Evolutionary conservation across 2,888 invertebrate genomes (phyloP).

Genomic region (Ceraclea dissimilis): DNA sequence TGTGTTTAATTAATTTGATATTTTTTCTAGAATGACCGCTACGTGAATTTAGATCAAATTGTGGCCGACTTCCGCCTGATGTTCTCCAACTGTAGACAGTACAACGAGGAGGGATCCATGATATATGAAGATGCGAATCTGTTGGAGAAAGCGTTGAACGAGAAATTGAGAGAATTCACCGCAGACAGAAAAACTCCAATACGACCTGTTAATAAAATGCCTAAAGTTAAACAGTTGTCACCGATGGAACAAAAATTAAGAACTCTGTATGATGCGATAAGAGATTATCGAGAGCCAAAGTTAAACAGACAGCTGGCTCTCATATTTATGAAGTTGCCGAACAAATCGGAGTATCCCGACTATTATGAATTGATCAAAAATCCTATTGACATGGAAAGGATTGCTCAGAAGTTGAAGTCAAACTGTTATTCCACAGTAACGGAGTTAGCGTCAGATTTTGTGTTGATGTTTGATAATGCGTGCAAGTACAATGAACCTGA

Average conservation of each 20-base stretch:
- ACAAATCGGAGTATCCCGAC: constrained; percentile 89
- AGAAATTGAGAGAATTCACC: constrained; percentile 66
- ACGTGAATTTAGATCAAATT: constrained; percentile 77
- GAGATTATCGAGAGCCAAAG: constrained; percentile 80
- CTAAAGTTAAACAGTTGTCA: constrained; percentile 42
- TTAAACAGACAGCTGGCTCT: constrained; percentile 82
- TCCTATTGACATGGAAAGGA: constrained; percentile 94
- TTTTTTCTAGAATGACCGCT: constrained; percentile 56
- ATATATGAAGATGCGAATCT: constrained; percentile 92
- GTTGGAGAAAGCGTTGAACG: constrained; percentile 76
- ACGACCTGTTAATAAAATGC: constrained; percentile 42
- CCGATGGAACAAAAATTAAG: constrained; percentile 70
- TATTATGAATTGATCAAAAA: constrained; percentile 96
- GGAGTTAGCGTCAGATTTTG: constrained; percentile 81
- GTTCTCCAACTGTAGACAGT: constrained; percentile 95
- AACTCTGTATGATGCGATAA: constrained; percentile 80
- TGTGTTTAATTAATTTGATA: too few relatives aligned
- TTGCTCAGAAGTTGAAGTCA: constrained; percentile 77
- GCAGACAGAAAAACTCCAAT: constrained; percentile 44
- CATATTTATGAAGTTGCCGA: constrained; percentile 92
- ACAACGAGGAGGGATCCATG: constrained; percentile 92
- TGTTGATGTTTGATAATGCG: constrained; percentile 92
- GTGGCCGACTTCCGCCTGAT: constrained; percentile 84
- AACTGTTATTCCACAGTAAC: constrained; percentile 72
- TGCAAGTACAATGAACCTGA: constrained; percentile 97